Conservation (phyloP, 2,888 invertebrate species). For the Trypoxylon attenuatum region DNA sequence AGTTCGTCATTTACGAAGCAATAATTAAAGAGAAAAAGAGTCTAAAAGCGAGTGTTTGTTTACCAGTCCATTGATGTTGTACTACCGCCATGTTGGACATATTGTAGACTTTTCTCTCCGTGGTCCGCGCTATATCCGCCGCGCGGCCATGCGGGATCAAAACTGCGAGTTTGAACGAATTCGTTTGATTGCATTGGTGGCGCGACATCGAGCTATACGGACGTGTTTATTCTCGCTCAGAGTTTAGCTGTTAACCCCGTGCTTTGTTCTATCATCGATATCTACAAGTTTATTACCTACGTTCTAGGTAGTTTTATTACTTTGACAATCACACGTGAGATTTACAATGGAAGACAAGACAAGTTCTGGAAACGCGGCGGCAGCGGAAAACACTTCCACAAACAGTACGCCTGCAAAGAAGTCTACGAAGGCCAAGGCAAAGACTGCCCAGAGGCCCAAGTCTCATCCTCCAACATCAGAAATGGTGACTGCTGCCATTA, state of each 20-base stretch:
- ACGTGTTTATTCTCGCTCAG: constrained; percentile 2
- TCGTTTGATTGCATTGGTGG: too few species aligned
- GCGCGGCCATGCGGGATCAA: constrained; percentile 8
- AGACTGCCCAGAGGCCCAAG: constrained; percentile 65
- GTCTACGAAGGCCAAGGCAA: constrained; percentile 29
- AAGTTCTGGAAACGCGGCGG: constrained; percentile 21
- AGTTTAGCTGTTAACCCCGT: too few species aligned
- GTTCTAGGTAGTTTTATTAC: constrained; percentile 17
- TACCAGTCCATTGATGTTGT: constrained; percentile 11
- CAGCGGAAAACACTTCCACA: constrained; percentile 9
- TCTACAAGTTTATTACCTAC: too few species aligned
- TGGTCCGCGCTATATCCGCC: constrained; percentile 39
- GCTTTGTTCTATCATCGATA: too few species aligned
- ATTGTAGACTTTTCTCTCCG: constrained; percentile 41
- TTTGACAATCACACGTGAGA: not conserved
- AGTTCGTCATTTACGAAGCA: not conserved
- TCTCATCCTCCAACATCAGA: constrained; percentile 76
- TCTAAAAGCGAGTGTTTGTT: constrained; percentile 13
- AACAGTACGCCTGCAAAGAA: constrained; percentile 38
- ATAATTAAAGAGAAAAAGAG: not conserved
- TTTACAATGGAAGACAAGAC: constrained; percentile 31
- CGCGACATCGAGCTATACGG: too few species aligned
- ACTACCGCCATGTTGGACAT: constrained; percentile 25
- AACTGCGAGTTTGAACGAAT: too few species aligned
- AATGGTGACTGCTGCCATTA: constrained; percentile 79